A percentile compares a stretch with the other conserved stretches of the same genome.
phyloP scores from a whole-genome alignment of 1,140 invertebrate species.

The Mizuhopecten yessoensis region DNA sequence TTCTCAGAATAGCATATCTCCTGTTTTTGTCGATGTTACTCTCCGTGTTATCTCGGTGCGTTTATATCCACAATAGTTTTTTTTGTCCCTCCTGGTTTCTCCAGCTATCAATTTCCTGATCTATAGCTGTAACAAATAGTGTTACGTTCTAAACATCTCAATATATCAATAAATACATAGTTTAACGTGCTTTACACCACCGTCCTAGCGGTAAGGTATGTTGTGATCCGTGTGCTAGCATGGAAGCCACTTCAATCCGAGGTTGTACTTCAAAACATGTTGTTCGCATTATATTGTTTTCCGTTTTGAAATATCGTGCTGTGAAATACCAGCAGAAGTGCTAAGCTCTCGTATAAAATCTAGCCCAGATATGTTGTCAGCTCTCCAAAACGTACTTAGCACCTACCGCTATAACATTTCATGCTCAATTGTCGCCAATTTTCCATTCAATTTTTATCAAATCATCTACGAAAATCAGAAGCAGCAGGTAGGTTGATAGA shows the following conservation, averaged over 20 bases:
- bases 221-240: conserved; percentile 1
- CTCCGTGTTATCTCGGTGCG: not conserved
- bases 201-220: not conserved
- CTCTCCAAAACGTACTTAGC: conserved; percentile 1
- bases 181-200: not conserved
- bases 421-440: conserved; percentile 57
- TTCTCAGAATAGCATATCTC: conserved; percentile 17
- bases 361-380: conserved; percentile 1
- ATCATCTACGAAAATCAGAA: conserved; percentile 39
- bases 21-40: not conserved
- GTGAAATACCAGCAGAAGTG: conserved; percentile 21
- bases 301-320: conserved; percentile 37
- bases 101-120: not conserved
- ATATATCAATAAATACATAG: not conserved
- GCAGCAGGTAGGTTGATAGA: conserved; percentile 47
- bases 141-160: not conserved
- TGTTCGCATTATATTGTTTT: conserved; percentile 29
- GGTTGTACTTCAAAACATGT: conserved; percentile 24
- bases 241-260: not conserved
- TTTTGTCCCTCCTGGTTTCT: conserved; percentile 31
- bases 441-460: conserved; percentile 51
- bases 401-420: conserved; percentile 48
- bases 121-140: not conserved
- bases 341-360: conserved; percentile 3
- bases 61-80: not conserved